phyloP scores from a whole-genome alignment of 2,888 invertebrate genomes.

The Meta bourneti region DNA sequence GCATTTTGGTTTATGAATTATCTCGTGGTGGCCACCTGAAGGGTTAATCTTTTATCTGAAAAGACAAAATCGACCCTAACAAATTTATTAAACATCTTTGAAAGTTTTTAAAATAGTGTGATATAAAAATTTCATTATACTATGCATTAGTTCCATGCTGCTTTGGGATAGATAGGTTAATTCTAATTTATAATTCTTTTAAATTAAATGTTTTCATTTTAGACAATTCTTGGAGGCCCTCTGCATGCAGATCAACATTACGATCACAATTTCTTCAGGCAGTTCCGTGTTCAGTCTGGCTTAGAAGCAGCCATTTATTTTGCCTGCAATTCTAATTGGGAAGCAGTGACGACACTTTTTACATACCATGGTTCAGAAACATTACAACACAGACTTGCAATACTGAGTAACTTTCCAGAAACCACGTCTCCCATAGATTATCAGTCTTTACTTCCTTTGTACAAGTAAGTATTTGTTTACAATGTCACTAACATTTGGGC shows the following conservation, averaged over 20 bases:
- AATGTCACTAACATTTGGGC: not conserved
- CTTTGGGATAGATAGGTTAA: too few species aligned
- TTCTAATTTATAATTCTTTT: too few species aligned
- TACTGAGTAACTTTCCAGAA: slow-evolving; percentile 87
- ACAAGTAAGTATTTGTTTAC: slow-evolving; percentile 79
- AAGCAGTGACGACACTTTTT: slow-evolving; percentile 85
- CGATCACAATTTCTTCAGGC: slow-evolving; percentile 86
- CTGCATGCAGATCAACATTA: slow-evolving; percentile 84
- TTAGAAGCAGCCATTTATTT: slow-evolving; percentile 86
- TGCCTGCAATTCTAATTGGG: slow-evolving; percentile 86
- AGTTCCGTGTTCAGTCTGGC: slow-evolving; percentile 83
- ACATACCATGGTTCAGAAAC: slow-evolving; percentile 85
- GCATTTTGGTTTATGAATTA: too few species aligned
- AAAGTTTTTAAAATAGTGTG: too few species aligned
- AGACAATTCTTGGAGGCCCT: slow-evolving; percentile 85
- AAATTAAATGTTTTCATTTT: slow-evolving; percentile 47
- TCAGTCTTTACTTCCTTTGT: slow-evolving; percentile 84
- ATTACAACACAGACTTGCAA: slow-evolving; percentile 84
- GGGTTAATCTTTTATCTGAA: too few species aligned
- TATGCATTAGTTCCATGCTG: too few species aligned
- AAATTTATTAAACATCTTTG: not conserved
- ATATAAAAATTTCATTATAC: too few species aligned
- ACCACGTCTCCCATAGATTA: slow-evolving; percentile 86
- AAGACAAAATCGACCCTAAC: not conserved
- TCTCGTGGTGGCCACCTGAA: too few species aligned